A percentile compares a stretch with the other conserved stretches of the same genome.
Conservation (phyloP, 2,113 vertebrate species). For the Kryptolebias marmoratus region DNA sequence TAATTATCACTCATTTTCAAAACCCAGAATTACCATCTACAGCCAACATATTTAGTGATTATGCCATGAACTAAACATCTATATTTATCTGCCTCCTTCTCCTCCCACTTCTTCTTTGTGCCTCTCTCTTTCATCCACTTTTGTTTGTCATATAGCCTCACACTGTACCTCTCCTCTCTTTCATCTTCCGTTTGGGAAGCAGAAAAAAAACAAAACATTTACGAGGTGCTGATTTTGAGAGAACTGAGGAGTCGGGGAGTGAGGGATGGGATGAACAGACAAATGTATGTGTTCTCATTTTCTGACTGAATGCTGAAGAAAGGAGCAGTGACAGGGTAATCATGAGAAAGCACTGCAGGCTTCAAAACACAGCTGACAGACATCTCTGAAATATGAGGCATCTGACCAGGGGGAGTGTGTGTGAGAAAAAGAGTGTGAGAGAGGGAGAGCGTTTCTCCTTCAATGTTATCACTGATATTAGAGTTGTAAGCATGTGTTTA, state of each 20-base stretch:
- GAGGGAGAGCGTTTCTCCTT: not conserved
- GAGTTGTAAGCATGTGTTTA: conserved; percentile 25
- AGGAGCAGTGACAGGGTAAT: conserved; percentile 69
- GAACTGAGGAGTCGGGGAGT: conserved; percentile 14
- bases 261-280: conserved; percentile 40
- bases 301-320: conserved; percentile 64
- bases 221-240: conserved; percentile 30
- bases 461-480: conserved; percentile 17
- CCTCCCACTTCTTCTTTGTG: conserved; percentile 52
- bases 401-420: conserved; percentile 8
- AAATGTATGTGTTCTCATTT: conserved; percentile 57
- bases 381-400: conserved; percentile 54
- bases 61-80: conserved; percentile 50
- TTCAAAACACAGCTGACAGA: conserved; percentile 57
- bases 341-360: conserved; percentile 58
- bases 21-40: conserved; percentile 50
- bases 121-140: conserved; percentile 36
- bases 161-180: conserved; percentile 21
- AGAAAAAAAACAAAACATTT: conserved; percentile 30
- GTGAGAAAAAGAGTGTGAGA: not conserved
- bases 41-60: conserved; percentile 57
- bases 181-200: conserved; percentile 23
- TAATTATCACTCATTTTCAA: conserved; percentile 64
- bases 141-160: conserved; percentile 1
- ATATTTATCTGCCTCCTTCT: conserved; percentile 58